Percentiles rank a stretch among this genome's conserved stretches.
phyloP scores from a whole-genome alignment of 2,797 vertebrate genomes.

The Kryptopterus vitreolus region DNA sequence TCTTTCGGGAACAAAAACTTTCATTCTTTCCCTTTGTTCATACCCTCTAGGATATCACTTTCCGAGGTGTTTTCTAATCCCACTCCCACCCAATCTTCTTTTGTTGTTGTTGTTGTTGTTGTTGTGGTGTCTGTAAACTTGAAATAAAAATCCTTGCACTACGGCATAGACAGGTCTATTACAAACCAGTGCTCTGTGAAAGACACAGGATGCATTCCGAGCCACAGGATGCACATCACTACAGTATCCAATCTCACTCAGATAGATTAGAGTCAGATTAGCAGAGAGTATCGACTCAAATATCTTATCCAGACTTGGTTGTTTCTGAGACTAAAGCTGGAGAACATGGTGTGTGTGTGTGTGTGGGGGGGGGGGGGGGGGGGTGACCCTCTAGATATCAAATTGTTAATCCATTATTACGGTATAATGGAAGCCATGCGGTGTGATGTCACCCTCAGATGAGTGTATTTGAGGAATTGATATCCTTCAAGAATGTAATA shows the following conservation, averaged over 20 bases:
- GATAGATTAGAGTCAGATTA: background rate
- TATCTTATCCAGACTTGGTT: background rate
- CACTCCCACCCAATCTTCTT: background rate
- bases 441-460: background rate
- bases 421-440: background rate
- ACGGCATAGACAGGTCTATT: background rate
- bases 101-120: background rate
- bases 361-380: too few species aligned
- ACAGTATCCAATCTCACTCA: background rate
- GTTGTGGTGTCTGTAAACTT: background rate
- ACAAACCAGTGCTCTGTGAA: background rate
- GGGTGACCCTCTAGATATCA: too few species aligned
- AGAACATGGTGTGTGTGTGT: constrained; percentile 9
- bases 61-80: background rate
- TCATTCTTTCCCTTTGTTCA: background rate
- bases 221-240: background rate
- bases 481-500: background rate
- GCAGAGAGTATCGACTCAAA: background rate
- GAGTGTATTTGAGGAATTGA: background rate
- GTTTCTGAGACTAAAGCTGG: background rate
- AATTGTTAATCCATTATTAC: background rate
- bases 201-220: background rate
- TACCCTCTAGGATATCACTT: background rate
- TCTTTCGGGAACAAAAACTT: background rate
- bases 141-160: background rate